Percentiles rank a stretch among this genome's conserved stretches.
phyloP scores from a whole-genome alignment of 2,113 vertebrate species.

The Rafetus swinhoei region DNA sequence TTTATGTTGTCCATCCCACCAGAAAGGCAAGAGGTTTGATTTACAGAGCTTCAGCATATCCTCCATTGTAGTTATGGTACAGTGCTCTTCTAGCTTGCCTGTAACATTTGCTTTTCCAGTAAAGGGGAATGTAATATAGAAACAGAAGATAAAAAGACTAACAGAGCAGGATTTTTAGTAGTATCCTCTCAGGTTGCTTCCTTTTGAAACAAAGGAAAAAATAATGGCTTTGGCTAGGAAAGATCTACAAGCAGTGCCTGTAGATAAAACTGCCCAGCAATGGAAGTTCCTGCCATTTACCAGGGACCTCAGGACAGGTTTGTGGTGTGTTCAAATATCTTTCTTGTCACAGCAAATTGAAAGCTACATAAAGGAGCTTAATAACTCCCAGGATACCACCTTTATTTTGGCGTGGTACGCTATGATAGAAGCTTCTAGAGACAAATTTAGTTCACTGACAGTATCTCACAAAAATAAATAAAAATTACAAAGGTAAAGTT shows the following conservation, averaged over 20 bases:
- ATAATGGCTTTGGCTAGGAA: not conserved
- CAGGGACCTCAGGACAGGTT: not conserved
- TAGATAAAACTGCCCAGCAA: conserved; percentile 61
- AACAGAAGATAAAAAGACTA: conserved; percentile 45
- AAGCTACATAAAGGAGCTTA: conserved; percentile 64
- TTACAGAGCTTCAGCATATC: conserved; percentile 32
- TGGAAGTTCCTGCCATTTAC: conserved; percentile 40
- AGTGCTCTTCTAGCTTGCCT: not conserved
- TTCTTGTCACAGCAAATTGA: conserved; percentile 64
- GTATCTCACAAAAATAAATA: conserved; percentile 1
- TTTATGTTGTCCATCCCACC: conserved; percentile 13
- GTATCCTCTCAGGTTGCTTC: conserved; percentile 25
- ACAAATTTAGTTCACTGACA: conserved; percentile 20
- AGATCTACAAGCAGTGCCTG: conserved; percentile 9
- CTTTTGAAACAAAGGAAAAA: conserved; percentile 1
- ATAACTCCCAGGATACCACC: conserved; percentile 37
- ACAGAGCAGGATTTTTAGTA: not conserved
- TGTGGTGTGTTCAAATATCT: conserved; percentile 41
- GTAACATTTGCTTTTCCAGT: conserved; percentile 24
- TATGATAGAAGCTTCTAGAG: conserved; percentile 47
- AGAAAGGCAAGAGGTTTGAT: conserved; percentile 8
- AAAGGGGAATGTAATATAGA: conserved; percentile 39
- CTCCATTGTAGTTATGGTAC: not conserved
- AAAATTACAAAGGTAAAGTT: conserved; percentile 3
- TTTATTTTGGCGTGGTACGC: conserved; percentile 48